phyloP scores from a whole-genome alignment of 2,113 vertebrate genomes.

The Ardeotis arabs region DNA sequence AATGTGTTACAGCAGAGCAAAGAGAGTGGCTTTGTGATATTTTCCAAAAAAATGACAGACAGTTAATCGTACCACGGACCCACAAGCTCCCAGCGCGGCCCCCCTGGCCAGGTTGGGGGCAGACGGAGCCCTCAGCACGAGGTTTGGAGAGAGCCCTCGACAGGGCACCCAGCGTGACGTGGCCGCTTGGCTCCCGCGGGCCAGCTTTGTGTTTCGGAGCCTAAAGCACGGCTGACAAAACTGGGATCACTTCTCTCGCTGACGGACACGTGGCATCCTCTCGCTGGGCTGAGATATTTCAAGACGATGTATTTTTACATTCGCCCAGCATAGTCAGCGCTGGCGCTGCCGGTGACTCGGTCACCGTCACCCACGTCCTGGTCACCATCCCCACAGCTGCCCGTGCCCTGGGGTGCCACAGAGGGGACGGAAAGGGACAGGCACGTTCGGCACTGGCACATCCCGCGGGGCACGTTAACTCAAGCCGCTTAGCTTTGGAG shows the following conservation, averaged over 20 bases:
- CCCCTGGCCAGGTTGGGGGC: neutral
- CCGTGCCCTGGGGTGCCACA: neutral
- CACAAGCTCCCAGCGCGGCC: neutral
- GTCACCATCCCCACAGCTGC: neutral
- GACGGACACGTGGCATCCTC: neutral
- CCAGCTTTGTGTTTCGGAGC: neutral
- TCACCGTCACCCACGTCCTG: neutral
- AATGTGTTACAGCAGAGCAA: neutral
- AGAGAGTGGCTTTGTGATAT: fast-evolving
- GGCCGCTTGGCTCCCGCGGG: neutral
- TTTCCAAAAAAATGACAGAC: neutral
- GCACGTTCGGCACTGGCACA: neutral
- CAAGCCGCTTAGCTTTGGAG: neutral
- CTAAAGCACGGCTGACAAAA: neutral
- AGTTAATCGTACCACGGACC: neutral
- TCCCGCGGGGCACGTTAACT: neutral
- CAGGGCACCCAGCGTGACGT: neutral
- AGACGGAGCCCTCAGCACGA: too few species aligned
- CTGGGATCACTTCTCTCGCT: neutral
- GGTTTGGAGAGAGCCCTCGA: neutral
- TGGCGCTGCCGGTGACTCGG: neutral
- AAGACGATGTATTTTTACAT: neutral
- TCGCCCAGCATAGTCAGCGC: neutral
- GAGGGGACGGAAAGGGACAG: neutral
- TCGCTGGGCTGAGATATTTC: neutral